Evolutionary conservation across 2,113 vertebrate genomes (phyloP).

Genomic region (Rhodinocichla rosea): DNA sequence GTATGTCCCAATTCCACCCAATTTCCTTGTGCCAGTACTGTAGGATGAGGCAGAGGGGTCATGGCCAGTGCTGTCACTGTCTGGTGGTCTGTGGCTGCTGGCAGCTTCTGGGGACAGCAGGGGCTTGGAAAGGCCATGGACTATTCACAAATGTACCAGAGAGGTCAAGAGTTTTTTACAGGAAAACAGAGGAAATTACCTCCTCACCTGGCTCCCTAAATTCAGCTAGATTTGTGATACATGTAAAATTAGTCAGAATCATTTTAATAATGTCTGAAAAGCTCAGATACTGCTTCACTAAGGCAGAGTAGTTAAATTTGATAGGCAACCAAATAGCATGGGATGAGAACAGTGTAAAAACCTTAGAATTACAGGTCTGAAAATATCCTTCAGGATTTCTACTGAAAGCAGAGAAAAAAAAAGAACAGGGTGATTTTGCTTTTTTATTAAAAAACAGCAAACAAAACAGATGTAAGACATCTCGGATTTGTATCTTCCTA

Average conservation of each 20-base stretch:
- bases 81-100: background rate
- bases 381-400: background rate
- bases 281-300: background rate
- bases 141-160: background rate
- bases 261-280: background rate
- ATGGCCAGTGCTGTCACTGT: background rate
- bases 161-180: background rate
- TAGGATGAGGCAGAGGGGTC: background rate
- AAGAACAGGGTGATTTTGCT: background rate
- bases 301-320: background rate
- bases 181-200: background rate
- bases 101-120: background rate
- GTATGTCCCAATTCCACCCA: background rate
- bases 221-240: background rate
- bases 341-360: background rate
- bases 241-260: background rate
- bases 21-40: background rate
- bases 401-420: background rate
- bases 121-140: background rate
- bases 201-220: background rate
- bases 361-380: background rate
- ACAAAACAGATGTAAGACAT: constrained; percentile 37
- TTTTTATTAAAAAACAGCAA: constrained; percentile 13
- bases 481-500: background rate
- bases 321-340: background rate